These are phyloP conservation scores for Hippoglossus hippoglossus DNA, from an alignment of 2,797 vertebrate genomes.

Conservation along the genomic window DNA sequence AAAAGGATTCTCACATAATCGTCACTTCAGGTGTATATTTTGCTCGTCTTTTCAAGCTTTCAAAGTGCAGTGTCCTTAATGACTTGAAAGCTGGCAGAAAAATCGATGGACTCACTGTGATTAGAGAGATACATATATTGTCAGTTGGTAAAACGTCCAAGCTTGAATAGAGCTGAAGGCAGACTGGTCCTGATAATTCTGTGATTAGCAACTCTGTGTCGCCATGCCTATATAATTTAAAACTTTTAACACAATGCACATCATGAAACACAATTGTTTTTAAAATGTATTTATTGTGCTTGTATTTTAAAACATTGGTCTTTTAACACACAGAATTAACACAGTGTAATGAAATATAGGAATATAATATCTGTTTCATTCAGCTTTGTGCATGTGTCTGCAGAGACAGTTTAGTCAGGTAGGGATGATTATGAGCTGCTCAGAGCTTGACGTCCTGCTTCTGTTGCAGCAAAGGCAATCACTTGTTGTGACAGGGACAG, in stretches of 20 bases:
- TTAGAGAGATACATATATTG: conserved; percentile 9
- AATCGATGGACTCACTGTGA: not conserved
- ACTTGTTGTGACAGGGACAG: conserved; percentile 79
- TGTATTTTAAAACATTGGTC: not conserved
- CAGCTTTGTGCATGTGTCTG: conserved; percentile 44
- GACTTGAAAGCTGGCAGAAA: conserved; percentile 6
- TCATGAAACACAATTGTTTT: not conserved
- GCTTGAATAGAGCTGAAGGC: conserved; percentile 7
- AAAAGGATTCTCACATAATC: conserved; percentile 9
- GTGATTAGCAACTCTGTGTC: not conserved
- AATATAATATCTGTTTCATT: conserved; percentile 48
- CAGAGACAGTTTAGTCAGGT: conserved; percentile 58
- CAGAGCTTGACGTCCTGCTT: conserved; percentile 63
- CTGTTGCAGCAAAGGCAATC: conserved; percentile 73
- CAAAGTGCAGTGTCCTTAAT: conserved; percentile 14
- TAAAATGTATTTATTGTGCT: not conserved
- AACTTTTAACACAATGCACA: not conserved
- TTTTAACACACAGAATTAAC: not conserved
- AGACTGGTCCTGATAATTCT: conserved; percentile 7
- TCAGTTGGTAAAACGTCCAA: not conserved
- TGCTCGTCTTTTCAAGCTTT: conserved; percentile 6
- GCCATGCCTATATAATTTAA: not conserved
- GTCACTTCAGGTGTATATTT: conserved; percentile 12
- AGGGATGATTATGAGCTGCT: conserved; percentile 73
- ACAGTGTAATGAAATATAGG: conserved; percentile 12